Percentiles rank a stretch among this genome's conserved stretches.
phyloP scores from a whole-genome alignment of 1,140 invertebrate genomes.

The Bombyx mandarina region DNA sequence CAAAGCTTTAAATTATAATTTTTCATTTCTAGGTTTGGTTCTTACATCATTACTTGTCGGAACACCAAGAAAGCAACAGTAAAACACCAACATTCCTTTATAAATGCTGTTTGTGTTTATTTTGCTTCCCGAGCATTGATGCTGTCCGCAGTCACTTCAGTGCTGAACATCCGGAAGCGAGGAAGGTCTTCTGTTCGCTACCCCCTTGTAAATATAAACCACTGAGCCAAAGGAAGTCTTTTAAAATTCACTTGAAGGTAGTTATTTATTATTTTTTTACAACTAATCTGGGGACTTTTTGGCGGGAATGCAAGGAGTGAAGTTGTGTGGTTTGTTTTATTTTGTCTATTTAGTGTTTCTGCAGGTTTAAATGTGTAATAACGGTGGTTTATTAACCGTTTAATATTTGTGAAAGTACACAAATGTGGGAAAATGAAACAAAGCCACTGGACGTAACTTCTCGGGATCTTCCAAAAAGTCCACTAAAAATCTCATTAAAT shows the following conservation, averaged over 20 bases:
- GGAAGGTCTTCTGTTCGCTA: conserved; percentile 54
- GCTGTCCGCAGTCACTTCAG: conserved; percentile 54
- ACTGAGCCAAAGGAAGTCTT: conserved; percentile 51
- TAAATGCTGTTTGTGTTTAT: conserved; percentile 52
- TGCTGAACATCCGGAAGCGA: conserved; percentile 43
- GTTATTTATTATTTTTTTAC: not conserved
- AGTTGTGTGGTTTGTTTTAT: too few relatives aligned
- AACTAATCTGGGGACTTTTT: too few relatives aligned
- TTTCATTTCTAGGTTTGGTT: conserved; percentile 47
- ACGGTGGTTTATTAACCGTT: too few relatives aligned
- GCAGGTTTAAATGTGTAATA: too few relatives aligned
- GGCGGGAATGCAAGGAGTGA: too few relatives aligned
- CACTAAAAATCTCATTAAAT: too few relatives aligned
- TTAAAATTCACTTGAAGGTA: conserved; percentile 61
- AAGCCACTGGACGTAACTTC: too few relatives aligned
- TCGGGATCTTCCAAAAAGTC: too few relatives aligned
- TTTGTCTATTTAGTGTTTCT: too few relatives aligned
- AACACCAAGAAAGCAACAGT: conserved; percentile 26
- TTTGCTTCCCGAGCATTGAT: conserved; percentile 31
- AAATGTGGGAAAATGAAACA: too few relatives aligned
- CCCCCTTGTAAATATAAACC: conserved; percentile 55
- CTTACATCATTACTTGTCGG: conserved; percentile 43
- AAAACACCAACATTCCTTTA: conserved; percentile 24
- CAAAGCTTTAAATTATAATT: not conserved
- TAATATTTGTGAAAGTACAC: too few relatives aligned